Evolutionary conservation across 2,797 vertebrate genomes (phyloP), one percentile per base, ranked within the genome.

Genomic region (Gallinago solitaria): DNA sequence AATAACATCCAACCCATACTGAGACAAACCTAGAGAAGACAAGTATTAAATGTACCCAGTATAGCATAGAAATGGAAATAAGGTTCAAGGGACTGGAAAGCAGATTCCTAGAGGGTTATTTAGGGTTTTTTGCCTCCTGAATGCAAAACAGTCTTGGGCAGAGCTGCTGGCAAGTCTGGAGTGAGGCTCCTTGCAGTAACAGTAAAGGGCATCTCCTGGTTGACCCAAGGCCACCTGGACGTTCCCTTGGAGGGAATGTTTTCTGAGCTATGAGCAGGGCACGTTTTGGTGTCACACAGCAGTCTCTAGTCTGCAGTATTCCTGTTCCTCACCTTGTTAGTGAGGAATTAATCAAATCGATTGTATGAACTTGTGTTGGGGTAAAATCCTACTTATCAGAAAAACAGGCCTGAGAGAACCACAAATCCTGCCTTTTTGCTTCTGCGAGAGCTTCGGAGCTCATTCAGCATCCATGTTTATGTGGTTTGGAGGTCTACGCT

Each of bases 401-500:
- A 69, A 78, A 78, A 43, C 39, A 19, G 68, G 37, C 11, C 32
- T 60, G 47, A n/a, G 12, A 54, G 33, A 75, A 50, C 1, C 35
- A 70, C 56, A 54, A 74, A 33, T 45, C 13, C 27, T 48, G 12
- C 23, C 20, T 37, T 45, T 73, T 83, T 65, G 19, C 30, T 69
- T 41, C 32, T 85, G 35, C 27, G 32, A 41, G 39, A 87, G 43
- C 37, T 51, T 37, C 15, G 33, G 39, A 78, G 48, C 24, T 59
- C 41, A 57, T 3, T 16, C 39, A 90, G 13, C 4, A 23, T 10
- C 35, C 1, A 0, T 3, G 24, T 10, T 48, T 59, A 54, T 14
- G 39, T 59, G 3, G 28, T 68, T 57, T 4, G 21, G 9, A 27
- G 39, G 11, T 45, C 47, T 57, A 7, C 1, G 0, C 12, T 33